A percentile compares a stretch with the other conserved stretches of the same genome.
These are phyloP conservation scores for Podabrus alpinus DNA, from an alignment of 2,888 invertebrate species.

Conservation along the genomic window DNA sequence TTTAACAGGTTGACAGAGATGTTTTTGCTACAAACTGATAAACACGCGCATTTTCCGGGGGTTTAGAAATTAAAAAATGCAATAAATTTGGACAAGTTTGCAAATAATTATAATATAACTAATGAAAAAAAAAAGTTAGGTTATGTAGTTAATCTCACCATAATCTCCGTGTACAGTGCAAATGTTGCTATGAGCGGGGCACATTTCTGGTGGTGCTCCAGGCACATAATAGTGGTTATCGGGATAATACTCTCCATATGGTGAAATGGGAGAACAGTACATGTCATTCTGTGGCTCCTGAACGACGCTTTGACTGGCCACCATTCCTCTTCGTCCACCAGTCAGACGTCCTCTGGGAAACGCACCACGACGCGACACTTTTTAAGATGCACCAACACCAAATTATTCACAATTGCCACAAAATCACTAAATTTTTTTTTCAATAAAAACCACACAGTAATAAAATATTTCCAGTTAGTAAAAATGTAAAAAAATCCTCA, in stretches of 20 bases:
- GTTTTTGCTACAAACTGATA: too few relatives aligned
- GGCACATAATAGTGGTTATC: slow-evolving; percentile 59
- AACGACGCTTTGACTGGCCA: slow-evolving; percentile 54
- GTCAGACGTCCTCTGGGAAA: slow-evolving; percentile 58
- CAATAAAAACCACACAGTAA: neutral
- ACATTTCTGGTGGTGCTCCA: slow-evolving; percentile 56
- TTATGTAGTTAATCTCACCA: slow-evolving; percentile 60
- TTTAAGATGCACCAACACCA: slow-evolving; percentile 14
- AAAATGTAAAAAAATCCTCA: neutral
- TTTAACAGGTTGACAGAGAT: too few relatives aligned
- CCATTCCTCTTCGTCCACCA: slow-evolving; percentile 57
- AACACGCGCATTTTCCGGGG: too few relatives aligned
- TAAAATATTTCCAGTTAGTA: neutral
- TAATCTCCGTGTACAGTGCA: slow-evolving; percentile 76
- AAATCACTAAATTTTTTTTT: slow-evolving; percentile 5
- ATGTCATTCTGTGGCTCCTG: slow-evolving; percentile 53
- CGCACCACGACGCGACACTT: slow-evolving; percentile 40
- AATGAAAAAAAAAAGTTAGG: neutral
- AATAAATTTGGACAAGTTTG: too few relatives aligned
- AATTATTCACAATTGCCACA: slow-evolving; percentile 17
- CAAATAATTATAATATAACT: too few relatives aligned
- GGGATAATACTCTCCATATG: slow-evolving; percentile 64
- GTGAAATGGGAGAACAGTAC: slow-evolving; percentile 54
- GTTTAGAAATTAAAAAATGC: too few relatives aligned
- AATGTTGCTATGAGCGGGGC: slow-evolving; percentile 65